Conservation (phyloP, 2,797 vertebrate genomes). For the Petrocephalus sullivani region DNA sequence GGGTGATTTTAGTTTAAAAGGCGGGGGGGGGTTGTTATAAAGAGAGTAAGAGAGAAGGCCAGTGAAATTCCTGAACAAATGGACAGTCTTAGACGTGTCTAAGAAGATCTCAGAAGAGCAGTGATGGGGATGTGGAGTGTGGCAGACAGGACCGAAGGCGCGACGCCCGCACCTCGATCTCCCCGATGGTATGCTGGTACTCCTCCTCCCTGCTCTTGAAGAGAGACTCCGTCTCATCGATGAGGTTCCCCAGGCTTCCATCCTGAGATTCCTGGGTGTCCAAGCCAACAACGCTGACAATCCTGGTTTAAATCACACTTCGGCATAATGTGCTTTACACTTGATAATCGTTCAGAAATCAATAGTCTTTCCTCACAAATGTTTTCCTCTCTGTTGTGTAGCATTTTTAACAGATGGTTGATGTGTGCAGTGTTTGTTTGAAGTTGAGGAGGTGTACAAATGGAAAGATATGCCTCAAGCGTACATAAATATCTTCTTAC, state of each 20-base stretch:
- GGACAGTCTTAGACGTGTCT: not conserved
- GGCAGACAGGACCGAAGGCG: not conserved
- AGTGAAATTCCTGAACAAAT: not conserved
- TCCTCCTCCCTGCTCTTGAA: slow-evolving; percentile 94
- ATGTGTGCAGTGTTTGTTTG: not conserved
- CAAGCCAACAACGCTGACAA: not conserved
- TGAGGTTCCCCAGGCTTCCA: slow-evolving; percentile 86
- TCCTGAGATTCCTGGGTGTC: slow-evolving; percentile 70
- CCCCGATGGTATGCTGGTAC: slow-evolving; percentile 92
- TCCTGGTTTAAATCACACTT: not conserved
- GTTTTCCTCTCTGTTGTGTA: not conserved
- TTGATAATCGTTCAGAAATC: not conserved
- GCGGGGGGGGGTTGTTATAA: not conserved
- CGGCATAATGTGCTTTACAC: not conserved
- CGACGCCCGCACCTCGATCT: slow-evolving; percentile 83
- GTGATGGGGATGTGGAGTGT: not conserved
- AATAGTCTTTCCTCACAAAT: not conserved
- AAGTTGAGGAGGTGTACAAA: not conserved
- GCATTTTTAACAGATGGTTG: not conserved
- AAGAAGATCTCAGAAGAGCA: not conserved
- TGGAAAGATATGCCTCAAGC: not conserved
- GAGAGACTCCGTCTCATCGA: slow-evolving; percentile 90
- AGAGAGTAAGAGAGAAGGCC: not conserved
- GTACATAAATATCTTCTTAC: not conserved
- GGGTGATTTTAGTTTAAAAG: too few species aligned